Conservation (phyloP, 2,113 vertebrate genomes). For the Phasianus colchicus region DNA sequence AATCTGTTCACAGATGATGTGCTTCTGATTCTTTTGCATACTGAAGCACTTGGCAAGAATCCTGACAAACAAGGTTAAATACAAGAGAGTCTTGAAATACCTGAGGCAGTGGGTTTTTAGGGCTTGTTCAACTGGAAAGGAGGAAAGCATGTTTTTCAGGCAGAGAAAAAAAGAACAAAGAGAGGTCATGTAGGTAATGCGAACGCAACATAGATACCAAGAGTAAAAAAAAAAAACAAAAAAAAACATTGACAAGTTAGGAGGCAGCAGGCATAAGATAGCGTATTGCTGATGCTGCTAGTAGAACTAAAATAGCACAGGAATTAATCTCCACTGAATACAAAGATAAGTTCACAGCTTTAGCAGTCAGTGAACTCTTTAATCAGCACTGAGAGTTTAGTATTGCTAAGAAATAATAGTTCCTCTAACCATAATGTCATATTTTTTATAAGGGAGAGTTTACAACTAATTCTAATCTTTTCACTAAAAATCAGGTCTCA, state of each 20-base stretch:
- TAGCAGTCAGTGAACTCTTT: background rate
- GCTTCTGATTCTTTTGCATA: slow-evolving; percentile 9
- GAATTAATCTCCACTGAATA: background rate
- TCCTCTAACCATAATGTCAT: background rate
- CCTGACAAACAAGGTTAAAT: slow-evolving; percentile 20
- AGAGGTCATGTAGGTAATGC: background rate
- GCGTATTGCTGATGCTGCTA: background rate
- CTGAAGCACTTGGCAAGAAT: background rate
- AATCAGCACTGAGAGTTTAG: background rate
- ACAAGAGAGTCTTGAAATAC: slow-evolving; percentile 20
- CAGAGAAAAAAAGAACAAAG: background rate
- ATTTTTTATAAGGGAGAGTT: background rate
- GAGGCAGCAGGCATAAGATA: slow-evolving; percentile 18
- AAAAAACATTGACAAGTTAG: background rate
- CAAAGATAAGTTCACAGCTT: background rate
- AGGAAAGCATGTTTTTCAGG: background rate
- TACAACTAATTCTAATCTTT: background rate
- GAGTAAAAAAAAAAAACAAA: background rate
- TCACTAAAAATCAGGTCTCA: background rate
- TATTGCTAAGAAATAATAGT: background rate
- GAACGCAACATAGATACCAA: background rate
- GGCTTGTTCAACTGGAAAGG: background rate
- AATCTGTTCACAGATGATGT: slow-evolving; percentile 1
- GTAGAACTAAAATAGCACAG: background rate
- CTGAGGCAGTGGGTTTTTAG: background rate